Conservation (phyloP, 2,113 vertebrate genomes). For the Tyrannus savana region DNA sequence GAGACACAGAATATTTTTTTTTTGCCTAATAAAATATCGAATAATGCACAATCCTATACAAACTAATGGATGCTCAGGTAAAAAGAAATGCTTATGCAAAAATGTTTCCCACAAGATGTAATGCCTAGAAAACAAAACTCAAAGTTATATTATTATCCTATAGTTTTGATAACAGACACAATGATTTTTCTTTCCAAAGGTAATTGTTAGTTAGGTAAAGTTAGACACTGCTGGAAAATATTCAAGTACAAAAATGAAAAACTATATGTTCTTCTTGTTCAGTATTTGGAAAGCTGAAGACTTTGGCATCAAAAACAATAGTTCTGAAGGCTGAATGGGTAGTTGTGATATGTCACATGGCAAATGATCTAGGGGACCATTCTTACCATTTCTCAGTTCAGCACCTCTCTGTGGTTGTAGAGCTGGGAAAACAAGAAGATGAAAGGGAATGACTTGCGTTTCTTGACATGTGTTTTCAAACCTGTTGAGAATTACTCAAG, state of each 20-base stretch:
- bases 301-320: not conserved
- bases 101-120: not conserved
- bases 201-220: not conserved
- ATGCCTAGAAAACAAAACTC: not conserved
- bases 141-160: not conserved
- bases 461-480: not conserved
- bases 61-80: not conserved
- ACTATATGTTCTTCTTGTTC: not conserved
- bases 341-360: rapidly evolving
- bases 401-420: not conserved
- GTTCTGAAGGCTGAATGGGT: not conserved
- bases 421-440: not conserved
- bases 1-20: not conserved
- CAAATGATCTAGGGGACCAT: not conserved
- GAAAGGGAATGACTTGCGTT: not conserved
- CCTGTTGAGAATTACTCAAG: not conserved
- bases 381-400: not conserved
- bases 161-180: not conserved
- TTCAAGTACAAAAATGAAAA: not conserved
- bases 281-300: not conserved
- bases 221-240: not conserved
- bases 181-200: not conserved
- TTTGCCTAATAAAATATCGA: not conserved
- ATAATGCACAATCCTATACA: not conserved
- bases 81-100: not conserved